Percentiles rank a stretch among this genome's conserved stretches.
Conservation (phyloP, 2,888 invertebrate genomes). For the Malthinus seriepunctatus region DNA sequence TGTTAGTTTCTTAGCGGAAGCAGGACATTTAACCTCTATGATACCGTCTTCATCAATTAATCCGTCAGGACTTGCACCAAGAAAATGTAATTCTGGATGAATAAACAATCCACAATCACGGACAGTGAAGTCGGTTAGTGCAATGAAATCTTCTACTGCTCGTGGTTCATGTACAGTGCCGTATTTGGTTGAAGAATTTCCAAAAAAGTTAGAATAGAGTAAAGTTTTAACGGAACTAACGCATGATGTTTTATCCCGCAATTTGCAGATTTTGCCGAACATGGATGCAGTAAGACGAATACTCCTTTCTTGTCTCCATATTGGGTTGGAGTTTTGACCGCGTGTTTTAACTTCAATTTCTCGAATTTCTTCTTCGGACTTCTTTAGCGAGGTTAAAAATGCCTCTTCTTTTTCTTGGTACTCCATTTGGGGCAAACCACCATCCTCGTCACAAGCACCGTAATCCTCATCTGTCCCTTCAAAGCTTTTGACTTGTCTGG, state of each 20-base stretch:
- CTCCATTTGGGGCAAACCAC: no score
- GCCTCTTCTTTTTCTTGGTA: no score
- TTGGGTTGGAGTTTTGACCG: no score
- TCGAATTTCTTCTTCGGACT: no score
- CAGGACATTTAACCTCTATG: background rate
- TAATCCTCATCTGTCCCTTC: no score
- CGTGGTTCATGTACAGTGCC: background rate
- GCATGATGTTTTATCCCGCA: background rate
- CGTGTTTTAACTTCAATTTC: no score
- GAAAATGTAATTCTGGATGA: background rate
- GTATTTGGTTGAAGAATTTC: background rate
- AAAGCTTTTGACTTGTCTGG: no score
- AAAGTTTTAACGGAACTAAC: background rate
- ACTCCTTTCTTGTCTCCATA: background rate
- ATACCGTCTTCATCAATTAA: background rate
- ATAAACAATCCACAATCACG: background rate
- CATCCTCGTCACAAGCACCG: no score
- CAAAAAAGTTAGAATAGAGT: background rate
- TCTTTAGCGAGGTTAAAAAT: no score
- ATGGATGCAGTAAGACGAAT: background rate
- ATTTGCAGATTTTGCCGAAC: background rate
- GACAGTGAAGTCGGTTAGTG: background rate
- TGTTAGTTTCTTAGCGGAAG: background rate
- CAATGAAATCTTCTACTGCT: no score
- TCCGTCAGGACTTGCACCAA: background rate